These are phyloP conservation scores for Diachasmimorpha longicaudata DNA, from an alignment of 1,140 invertebrate genomes.

Conservation along the genomic window DNA sequence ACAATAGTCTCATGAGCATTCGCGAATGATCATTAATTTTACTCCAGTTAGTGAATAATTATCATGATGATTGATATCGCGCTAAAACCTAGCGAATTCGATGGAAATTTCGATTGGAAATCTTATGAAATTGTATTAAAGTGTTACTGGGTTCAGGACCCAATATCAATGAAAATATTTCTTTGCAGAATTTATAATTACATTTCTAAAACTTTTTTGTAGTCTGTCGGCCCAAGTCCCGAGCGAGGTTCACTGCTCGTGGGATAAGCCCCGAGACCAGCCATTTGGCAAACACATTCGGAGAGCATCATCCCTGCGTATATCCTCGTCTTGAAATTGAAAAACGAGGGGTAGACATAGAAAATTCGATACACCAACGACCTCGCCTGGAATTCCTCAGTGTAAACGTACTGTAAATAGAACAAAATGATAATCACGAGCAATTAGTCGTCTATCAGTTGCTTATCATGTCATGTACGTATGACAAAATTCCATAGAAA, in stretches of 20 bases:
- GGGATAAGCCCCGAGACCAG: constrained; percentile 91
- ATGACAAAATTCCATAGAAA: no score
- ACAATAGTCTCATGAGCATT: no score
- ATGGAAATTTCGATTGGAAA: no score
- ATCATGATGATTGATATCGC: no score
- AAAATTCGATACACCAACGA: constrained; percentile 78
- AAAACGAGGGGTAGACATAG: constrained; percentile 87
- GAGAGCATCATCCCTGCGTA: constrained; percentile 89
- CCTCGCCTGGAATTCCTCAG: constrained; percentile 72
- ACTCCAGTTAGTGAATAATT: no score
- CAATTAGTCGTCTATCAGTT: background rate
- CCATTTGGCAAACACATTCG: constrained; percentile 90
- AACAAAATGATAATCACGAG: background rate
- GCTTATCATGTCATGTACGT: background rate
- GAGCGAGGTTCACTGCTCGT: constrained; percentile 70
- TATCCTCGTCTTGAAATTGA: constrained; percentile 86
- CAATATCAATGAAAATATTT: background rate
- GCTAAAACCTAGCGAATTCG: no score
- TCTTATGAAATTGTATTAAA: no score
- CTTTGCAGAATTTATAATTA: constrained; percentile 32
- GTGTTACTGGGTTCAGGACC: no score
- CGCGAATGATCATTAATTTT: no score
- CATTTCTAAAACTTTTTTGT: constrained; percentile 46
- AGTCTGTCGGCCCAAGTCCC: constrained; percentile 80
- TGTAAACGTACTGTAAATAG: constrained; percentile 72